Evolutionary conservation across 1,140 invertebrate genomes (phyloP).

Genomic region (Eubasilissa regina): DNA sequence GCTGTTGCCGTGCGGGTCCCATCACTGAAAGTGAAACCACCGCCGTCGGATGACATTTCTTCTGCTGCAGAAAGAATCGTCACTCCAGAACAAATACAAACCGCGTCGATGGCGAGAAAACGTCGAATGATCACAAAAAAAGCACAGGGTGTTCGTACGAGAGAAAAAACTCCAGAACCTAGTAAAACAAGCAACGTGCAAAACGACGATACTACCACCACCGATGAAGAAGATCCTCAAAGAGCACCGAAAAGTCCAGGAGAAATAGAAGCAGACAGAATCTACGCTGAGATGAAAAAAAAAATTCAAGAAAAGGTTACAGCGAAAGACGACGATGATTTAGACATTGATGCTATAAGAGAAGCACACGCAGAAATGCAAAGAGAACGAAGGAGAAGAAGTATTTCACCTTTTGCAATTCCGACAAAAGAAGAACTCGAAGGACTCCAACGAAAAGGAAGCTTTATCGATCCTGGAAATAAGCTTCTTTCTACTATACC

Average conservation of each 20-base stretch:
- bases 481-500: conserved; percentile 67
- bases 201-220: conserved; percentile 69
- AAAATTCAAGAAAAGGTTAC: conserved; percentile 67
- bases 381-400: conserved; percentile 68
- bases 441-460: conserved; percentile 67
- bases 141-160: conserved; percentile 66
- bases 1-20: conserved; percentile 58
- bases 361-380: conserved; percentile 67
- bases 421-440: conserved; percentile 65
- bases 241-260: conserved; percentile 51
- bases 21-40: conserved; percentile 57
- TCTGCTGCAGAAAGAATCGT: conserved; percentile 65
- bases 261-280: conserved; percentile 70
- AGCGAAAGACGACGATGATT: conserved; percentile 69
- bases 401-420: conserved; percentile 71
- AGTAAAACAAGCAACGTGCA: conserved; percentile 63
- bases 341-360: conserved; percentile 68
- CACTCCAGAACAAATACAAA: conserved; percentile 66
- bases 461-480: conserved; percentile 71
- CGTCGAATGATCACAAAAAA: conserved; percentile 73
- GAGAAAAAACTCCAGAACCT: conserved; percentile 75
- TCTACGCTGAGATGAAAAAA: conserved; percentile 70
- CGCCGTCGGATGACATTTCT: conserved; percentile 48
- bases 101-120: conserved; percentile 69
- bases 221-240: conserved; percentile 68